Evolutionary conservation across 2,113 vertebrate species (phyloP), one percentile per base, ranked within the genome.

Genomic region (Vanacampus margaritifer): DNA sequence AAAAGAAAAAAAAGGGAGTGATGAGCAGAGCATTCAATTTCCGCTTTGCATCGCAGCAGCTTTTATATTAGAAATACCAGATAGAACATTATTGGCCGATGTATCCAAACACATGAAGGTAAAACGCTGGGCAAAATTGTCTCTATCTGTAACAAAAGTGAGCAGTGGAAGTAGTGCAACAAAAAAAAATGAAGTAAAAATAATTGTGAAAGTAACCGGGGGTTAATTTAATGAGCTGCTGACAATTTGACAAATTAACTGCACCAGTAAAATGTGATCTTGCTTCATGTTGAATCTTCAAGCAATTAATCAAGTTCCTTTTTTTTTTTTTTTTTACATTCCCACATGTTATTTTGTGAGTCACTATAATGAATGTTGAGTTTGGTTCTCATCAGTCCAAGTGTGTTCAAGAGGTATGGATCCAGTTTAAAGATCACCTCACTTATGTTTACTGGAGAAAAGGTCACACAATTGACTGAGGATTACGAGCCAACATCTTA

Each of bases 51-150:
- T 64, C 80, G 79, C 87, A 90, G 84, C 81, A 88, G 84, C 74
- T 87, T 70, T 83, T 87, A 43, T 75, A 85, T 79, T 71, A 70
- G 67, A 74, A 76, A 82, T 79, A 72, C 76, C 69, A 88, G 86
- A 87, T 80, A 56, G 70, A 76, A 85, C 79, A 86, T 89, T 86
- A 89, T 86, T 79, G 73, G 76, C 82, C 85, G 81, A 82, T 87
- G 86, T 70, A 79, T 73, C 59, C 41, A n/a, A 53, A 53, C 56
- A 51, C 62, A 32, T 36, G 36, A 69, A 50, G 77, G 39, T 50
- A 69, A 50, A 72, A 58, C 51, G 13, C 51, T 26, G 23, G 26
- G 51, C 23, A 23, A 54, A 24, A 54, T 26, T 26, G 23, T 32
- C 51, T 24, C 51, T 51, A 32, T 24, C 43, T 54, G 13, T 13